phyloP scores from a whole-genome alignment of 1,140 invertebrate genomes.

The Homalodisca vitripennis region DNA sequence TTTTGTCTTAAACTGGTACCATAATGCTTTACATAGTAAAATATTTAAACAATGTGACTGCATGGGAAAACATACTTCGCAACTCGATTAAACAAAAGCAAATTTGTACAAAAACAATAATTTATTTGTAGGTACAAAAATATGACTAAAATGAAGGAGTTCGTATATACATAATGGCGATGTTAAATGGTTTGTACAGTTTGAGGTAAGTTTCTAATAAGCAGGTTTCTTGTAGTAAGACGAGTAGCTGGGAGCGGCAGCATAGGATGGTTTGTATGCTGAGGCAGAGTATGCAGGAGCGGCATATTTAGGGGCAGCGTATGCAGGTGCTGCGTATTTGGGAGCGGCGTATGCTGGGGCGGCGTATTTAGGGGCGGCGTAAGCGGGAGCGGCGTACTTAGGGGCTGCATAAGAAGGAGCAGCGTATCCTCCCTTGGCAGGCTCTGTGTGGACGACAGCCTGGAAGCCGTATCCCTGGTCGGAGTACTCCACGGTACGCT shows the following conservation, averaged over 20 bases:
- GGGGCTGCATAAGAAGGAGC: not conserved
- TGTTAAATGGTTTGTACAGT: too few species aligned
- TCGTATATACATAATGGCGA: constrained; percentile 19
- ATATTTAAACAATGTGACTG: too few species aligned
- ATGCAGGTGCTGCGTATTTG: constrained; percentile 39
- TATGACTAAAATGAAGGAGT: constrained; percentile 17
- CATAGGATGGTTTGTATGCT: constrained; percentile 42
- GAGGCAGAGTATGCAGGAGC: constrained; percentile 18
- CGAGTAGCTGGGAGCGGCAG: constrained; percentile 17
- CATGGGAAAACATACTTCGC: too few species aligned
- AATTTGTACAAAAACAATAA: too few species aligned
- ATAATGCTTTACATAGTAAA: too few species aligned
- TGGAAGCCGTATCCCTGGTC: constrained; percentile 41
- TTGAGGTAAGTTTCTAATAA: too few species aligned
- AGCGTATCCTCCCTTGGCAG: not conserved
- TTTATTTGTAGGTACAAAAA: constrained; percentile 15
- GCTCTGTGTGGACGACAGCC: constrained; percentile 38
- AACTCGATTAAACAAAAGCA: too few species aligned
- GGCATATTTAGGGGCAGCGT: constrained; percentile 39
- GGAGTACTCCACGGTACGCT: constrained; percentile 40
- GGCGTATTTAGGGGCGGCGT: constrained; percentile 27
- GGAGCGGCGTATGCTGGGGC: constrained; percentile 35
- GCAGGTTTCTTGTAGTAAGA: constrained; percentile 19
- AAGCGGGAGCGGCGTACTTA: constrained; percentile 2
- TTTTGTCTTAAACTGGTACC: too few species aligned